Conservation (phyloP, 2,888 invertebrate genomes). For the Axea sp. region DNA sequence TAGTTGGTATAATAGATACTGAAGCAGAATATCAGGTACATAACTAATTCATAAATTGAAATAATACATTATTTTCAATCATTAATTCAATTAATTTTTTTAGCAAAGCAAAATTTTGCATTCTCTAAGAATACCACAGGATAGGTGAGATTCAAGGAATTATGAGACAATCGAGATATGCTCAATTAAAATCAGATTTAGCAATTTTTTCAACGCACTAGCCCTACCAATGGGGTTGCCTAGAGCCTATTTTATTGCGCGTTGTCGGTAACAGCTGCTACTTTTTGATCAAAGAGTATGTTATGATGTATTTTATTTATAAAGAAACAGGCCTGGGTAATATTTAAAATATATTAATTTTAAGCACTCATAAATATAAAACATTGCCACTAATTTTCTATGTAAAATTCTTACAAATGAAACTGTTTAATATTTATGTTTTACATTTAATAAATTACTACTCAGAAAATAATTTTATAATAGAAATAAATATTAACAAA, state of each 20-base stretch:
- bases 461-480: slow-evolving; percentile 12
- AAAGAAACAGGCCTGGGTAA: too few relatives aligned
- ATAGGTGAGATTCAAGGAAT: slow-evolving; percentile 81
- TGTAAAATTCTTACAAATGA: too few relatives aligned
- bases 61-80: too few relatives aligned
- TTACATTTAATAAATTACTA: too few relatives aligned
- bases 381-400: too few relatives aligned
- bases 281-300: slow-evolving; percentile 34
- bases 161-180: slow-evolving; percentile 49
- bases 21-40: slow-evolving; percentile 88
- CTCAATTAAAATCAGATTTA: slow-evolving; percentile 52
- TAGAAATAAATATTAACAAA: slow-evolving; percentile 15
- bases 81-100: slow-evolving; percentile 36
- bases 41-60: too few relatives aligned
- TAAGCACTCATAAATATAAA: too few relatives aligned
- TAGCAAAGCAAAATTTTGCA: slow-evolving; percentile 90
- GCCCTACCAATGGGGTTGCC: slow-evolving; percentile 4
- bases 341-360: too few relatives aligned
- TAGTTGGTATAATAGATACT: slow-evolving; percentile 86
- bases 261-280: slow-evolving; percentile 49
- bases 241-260: slow-evolving; percentile 39
- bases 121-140: slow-evolving; percentile 87
- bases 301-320: slow-evolving; percentile 5
- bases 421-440: too few relatives aligned
- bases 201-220: slow-evolving; percentile 42